Evolutionary conservation across 2,113 vertebrate species (phyloP).

Genomic region (Microcebus murinus): DNA sequence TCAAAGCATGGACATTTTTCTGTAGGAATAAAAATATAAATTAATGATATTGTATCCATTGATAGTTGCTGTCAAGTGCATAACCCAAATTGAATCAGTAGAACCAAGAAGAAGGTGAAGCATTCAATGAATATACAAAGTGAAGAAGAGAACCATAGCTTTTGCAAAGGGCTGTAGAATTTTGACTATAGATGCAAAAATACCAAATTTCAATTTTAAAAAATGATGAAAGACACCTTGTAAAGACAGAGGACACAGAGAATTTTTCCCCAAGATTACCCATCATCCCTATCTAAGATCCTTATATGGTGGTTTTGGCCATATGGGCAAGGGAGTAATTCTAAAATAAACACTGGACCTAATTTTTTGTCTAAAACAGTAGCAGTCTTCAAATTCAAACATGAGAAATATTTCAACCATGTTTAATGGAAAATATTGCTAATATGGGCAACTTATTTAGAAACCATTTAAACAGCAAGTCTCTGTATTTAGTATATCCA

Average conservation of each 20-base stretch:
- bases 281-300: neutral
- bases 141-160: neutral
- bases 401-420: neutral
- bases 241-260: neutral
- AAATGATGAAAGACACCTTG: neutral
- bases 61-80: too few relatives aligned
- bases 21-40: neutral
- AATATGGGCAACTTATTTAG: neutral
- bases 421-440: neutral
- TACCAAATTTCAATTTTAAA: neutral
- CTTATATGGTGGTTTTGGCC: neutral
- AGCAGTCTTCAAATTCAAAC: neutral
- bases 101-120: neutral
- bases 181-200: neutral
- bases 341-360: neutral
- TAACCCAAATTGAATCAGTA: neutral
- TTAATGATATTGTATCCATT: neutral
- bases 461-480: neutral
- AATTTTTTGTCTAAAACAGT: neutral
- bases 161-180: neutral
- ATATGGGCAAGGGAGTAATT: neutral
- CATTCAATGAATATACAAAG: neutral
- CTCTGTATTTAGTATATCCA: neutral
- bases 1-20: neutral
- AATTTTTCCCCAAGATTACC: neutral